Evolutionary conservation across 2,113 vertebrate genomes (phyloP).

Genomic region (Numenius arquata): DNA sequence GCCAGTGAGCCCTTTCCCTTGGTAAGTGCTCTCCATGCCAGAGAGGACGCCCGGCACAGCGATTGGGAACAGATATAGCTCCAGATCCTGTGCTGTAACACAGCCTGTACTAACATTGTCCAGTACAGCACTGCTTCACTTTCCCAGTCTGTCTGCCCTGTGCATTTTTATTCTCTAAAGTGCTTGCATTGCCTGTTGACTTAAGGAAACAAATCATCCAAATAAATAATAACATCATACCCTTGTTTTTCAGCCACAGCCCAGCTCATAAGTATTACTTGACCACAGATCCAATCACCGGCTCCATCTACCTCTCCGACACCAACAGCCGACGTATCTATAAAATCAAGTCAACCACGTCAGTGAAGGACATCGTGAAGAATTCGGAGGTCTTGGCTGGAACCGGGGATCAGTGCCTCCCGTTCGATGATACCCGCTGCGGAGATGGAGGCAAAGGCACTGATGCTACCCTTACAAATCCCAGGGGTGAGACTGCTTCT

Average conservation of each 20-base stretch:
- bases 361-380: conserved; percentile 92
- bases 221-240: not conserved
- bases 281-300: conserved; percentile 88
- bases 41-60: not conserved
- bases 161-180: not conserved
- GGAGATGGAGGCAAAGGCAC: conserved; percentile 96
- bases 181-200: not conserved
- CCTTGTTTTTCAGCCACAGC: conserved; percentile 86
- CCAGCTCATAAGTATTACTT: conserved; percentile 97
- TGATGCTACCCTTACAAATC: conserved; percentile 94
- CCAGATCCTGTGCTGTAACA: not conserved
- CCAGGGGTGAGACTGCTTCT: conserved; percentile 82
- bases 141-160: not conserved
- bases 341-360: conserved; percentile 87
- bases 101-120: not conserved
- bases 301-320: conserved; percentile 92
- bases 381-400: conserved; percentile 93
- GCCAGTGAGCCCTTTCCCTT: not conserved
- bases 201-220: not conserved
- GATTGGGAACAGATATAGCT: not conserved
- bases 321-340: conserved; percentile 95
- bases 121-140: not conserved
- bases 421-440: conserved; percentile 93
- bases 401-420: conserved; percentile 96
- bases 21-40: not conserved